Percentiles rank a stretch among this genome's conserved stretches.
Evolutionary conservation across 2,113 vertebrate species (phyloP).

Genomic region (Tachysurus fulvidraco): DNA sequence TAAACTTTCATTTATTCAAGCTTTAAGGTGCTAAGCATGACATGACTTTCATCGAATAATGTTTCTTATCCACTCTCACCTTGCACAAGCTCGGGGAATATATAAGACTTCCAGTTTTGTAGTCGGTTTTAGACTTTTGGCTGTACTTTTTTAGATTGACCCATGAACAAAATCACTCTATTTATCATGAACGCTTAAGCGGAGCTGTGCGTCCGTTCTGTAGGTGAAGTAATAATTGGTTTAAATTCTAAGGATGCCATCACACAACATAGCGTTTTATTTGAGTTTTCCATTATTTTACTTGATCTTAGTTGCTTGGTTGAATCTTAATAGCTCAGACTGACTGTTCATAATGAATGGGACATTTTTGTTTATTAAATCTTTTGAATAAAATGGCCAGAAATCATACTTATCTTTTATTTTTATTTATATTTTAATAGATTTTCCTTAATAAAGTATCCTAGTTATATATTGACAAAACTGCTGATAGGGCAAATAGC

Average conservation of each 20-base stretch:
- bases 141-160: neutral
- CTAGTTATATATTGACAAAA: neutral
- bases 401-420: neutral
- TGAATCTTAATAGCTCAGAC: neutral
- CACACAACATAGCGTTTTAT: neutral
- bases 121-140: neutral
- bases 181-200: neutral
- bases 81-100: neutral
- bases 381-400: neutral
- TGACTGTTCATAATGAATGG: neutral
- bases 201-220: neutral
- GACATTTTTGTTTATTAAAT: neutral
- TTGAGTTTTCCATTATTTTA: neutral
- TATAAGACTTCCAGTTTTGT: neutral
- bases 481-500: neutral
- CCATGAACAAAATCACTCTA: neutral
- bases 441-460: too few relatives aligned
- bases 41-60: neutral
- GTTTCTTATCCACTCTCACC: neutral
- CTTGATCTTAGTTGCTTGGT: neutral
- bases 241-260: neutral
- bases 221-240: neutral
- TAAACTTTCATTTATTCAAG: slow-evolving; percentile 63
- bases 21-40: too few relatives aligned
- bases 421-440: neutral